Evolutionary conservation across 2,797 vertebrate species (phyloP), one percentile per base, ranked within the genome.

Genomic region (Diceros bicornis): DNA sequence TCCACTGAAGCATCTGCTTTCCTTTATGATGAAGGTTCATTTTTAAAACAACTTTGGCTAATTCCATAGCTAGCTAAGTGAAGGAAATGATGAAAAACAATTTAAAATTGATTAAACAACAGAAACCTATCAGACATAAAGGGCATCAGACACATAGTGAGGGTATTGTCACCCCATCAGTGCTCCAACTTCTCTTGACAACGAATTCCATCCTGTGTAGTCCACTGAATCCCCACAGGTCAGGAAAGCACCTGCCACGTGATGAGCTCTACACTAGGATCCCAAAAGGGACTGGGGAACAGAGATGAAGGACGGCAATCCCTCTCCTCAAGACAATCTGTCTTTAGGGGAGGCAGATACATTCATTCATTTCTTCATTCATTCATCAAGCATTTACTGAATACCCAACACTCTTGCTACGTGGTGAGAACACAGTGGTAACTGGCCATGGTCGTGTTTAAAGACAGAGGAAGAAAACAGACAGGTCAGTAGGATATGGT

Each of bases 131-230:
- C 3, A 52, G 59, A 61, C 14, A 18, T 6, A 6, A 11, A 66
- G 27, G 21, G 11, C 6, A 2, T 0, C 27, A 13, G 55, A 13
- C 41, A 32, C 0, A 0, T 0, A 4, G 23, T 0, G 9, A 66
- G 64, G 34, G 5, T 6, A 7, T 6, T 16, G 27, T 62, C 59
- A 41, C 5, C 17, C 1, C 9, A 7, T 59, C 27, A 10, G 11
- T 1, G 4, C 13, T 27, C 25, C 27, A 2, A 44, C 17, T 21
- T 27, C 16, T 21, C 55, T 55, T 29, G 34, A 37, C 10, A 37
- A 1, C 55, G 34, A 2, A 29, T 44, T 21, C 25, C 6, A 2
- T 18, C 23, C 72, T 0, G 2, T 17, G 2, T 16, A 6, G 29
- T 21, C 21, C 32, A 5, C 37, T 0, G 2, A 6, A 17, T 2